phyloP scores from a whole-genome alignment of 2,888 invertebrate genomes.

The Scaptomyza parva region DNA sequence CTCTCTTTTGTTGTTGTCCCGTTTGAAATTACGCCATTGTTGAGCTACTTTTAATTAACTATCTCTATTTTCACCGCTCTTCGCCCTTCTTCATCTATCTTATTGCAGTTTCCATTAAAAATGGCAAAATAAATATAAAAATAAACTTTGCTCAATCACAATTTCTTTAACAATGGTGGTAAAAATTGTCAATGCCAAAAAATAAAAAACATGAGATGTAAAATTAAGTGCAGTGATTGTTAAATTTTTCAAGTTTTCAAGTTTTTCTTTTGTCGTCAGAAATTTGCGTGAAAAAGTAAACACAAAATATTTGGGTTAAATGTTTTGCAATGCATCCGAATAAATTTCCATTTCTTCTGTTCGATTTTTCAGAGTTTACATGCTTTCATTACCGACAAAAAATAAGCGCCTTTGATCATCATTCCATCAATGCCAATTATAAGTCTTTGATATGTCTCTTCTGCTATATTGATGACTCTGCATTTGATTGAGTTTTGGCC shows the following conservation, averaged over 20 bases:
- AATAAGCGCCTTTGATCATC: too few relatives aligned
- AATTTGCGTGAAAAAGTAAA: slow-evolving; percentile 31
- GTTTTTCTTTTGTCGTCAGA: slow-evolving; percentile 41
- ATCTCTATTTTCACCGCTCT: slow-evolving; percentile 8
- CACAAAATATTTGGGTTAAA: slow-evolving; percentile 30
- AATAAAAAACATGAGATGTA: slow-evolving; percentile 49
- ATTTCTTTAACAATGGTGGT: slow-evolving; percentile 64
- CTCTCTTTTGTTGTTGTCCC: slow-evolving; percentile 32
- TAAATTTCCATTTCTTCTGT: not conserved
- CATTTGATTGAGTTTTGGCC: slow-evolving; percentile 1
- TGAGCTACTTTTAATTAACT: slow-evolving; percentile 56
- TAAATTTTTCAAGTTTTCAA: slow-evolving; percentile 34
- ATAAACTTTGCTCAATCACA: slow-evolving; percentile 51
- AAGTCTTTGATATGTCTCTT: slow-evolving; percentile 1
- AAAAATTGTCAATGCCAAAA: slow-evolving; percentile 75
- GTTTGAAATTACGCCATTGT: slow-evolving; percentile 42
- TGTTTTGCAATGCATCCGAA: slow-evolving; percentile 7
- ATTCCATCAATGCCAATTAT: slow-evolving; percentile 36
- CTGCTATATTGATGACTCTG: slow-evolving; percentile 40
- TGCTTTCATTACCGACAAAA: too few relatives aligned
- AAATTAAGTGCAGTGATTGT: slow-evolving; percentile 70
- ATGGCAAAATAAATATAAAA: slow-evolving; percentile 29
- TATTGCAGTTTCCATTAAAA: slow-evolving; percentile 32
- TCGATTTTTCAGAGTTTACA: too few relatives aligned
- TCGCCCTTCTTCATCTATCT: not conserved